These are phyloP conservation scores for Melozone crissalis DNA, from an alignment of 2,113 vertebrate genomes.

Conservation along the genomic window DNA sequence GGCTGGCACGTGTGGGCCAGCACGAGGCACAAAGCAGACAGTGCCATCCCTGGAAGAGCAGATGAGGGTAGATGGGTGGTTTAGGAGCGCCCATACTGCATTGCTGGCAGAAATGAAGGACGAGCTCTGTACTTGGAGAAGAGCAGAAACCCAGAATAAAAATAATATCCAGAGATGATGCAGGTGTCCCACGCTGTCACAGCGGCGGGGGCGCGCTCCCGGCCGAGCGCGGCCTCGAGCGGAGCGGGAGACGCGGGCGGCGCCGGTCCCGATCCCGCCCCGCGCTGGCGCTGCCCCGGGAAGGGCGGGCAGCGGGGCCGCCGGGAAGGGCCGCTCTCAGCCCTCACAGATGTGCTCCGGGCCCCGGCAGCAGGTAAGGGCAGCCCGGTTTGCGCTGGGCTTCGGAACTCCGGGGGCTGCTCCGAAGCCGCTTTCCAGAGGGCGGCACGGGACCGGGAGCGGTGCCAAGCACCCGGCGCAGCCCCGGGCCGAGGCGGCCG, in stretches of 20 bases:
- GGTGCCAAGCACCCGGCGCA: background rate
- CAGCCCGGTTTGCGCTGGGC: background rate
- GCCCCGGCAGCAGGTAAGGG: background rate
- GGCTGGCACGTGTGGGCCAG: rapidly evolving
- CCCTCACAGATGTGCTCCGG: background rate
- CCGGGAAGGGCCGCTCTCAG: too few relatives aligned
- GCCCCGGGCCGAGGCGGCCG: background rate
- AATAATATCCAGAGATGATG: background rate
- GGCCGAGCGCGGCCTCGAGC: background rate
- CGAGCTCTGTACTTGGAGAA: background rate
- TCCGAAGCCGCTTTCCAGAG: background rate
- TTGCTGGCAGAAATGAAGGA: background rate
- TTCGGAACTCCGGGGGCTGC: background rate
- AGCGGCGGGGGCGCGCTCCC: background rate
- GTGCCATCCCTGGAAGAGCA: background rate
- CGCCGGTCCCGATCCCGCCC: background rate
- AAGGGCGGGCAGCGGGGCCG: background rate
- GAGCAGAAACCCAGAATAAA: too few relatives aligned
- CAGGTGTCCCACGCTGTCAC: rapidly evolving
- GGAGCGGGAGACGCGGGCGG: background rate
- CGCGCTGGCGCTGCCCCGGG: background rate
- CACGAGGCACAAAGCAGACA: background rate
- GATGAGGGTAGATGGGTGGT: background rate
- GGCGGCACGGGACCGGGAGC: background rate
- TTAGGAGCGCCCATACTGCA: background rate